Percentiles rank a stretch among this genome's conserved stretches.
phyloP scores from a whole-genome alignment of 1,140 invertebrate genomes.

The Hyposmocoma kahamanoa region DNA sequence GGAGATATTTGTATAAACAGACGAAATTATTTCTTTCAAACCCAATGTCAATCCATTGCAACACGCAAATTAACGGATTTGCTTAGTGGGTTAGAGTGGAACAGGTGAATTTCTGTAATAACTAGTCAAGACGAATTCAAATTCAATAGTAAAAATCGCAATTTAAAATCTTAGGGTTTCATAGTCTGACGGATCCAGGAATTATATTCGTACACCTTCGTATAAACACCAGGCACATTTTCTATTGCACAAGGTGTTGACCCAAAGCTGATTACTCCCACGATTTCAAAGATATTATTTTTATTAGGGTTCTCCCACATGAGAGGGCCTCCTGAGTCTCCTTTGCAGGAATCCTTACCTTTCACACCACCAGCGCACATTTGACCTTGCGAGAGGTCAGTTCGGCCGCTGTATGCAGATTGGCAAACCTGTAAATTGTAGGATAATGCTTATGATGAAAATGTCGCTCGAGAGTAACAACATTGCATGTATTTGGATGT shows the following conservation, averaged over 20 bases:
- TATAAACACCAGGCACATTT: constrained; percentile 77
- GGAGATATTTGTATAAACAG: too few relatives aligned
- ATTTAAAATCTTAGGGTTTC: too few relatives aligned
- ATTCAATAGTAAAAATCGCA: too few relatives aligned
- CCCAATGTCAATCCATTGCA: too few relatives aligned
- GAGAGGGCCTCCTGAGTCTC: constrained; percentile 75
- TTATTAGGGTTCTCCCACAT: constrained; percentile 62
- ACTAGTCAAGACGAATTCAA: too few relatives aligned
- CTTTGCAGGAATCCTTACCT: constrained; percentile 44
- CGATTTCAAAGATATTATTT: constrained; percentile 27
- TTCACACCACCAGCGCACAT: constrained; percentile 42
- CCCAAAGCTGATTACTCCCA: constrained; percentile 79
- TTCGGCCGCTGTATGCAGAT: constrained; percentile 44
- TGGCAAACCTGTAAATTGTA: constrained; percentile 71
- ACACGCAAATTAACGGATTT: too few relatives aligned
- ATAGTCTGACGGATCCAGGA: constrained; percentile 70
- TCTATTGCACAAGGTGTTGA: constrained; percentile 71
- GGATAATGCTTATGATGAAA: too few relatives aligned
- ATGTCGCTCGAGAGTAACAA: too few relatives aligned
- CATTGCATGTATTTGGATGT: too few relatives aligned
- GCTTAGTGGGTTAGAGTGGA: too few relatives aligned
- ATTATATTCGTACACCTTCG: constrained; percentile 73
- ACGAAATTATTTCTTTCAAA: too few relatives aligned
- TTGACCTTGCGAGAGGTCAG: constrained; percentile 40
- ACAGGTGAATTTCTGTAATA: too few relatives aligned